phyloP scores from a whole-genome alignment of 1,140 invertebrate genomes.

The Eriocheir sinensis region DNA sequence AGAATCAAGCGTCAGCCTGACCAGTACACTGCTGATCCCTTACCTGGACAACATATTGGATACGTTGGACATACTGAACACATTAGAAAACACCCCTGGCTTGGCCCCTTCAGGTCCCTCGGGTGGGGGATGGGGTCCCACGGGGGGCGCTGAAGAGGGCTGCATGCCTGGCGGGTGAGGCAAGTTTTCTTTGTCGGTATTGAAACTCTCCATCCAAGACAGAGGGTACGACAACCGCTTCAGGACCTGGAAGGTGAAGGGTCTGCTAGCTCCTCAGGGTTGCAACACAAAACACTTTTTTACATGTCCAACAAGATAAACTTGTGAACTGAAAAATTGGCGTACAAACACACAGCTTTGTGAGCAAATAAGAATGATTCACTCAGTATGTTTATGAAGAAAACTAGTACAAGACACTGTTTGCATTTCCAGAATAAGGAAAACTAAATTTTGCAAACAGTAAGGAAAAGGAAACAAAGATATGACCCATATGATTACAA shows the following conservation, averaged over 20 bases:
- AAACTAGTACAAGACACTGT: no score
- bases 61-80: slow-evolving; percentile 79
- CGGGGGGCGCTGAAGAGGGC: slow-evolving; percentile 79
- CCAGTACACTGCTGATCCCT: slow-evolving; percentile 19
- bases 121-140: background rate
- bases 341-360: no score
- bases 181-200: slow-evolving; percentile 78
- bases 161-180: slow-evolving; percentile 83
- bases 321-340: no score
- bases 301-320: no score
- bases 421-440: no score
- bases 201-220: slow-evolving; percentile 93
- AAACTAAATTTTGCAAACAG: no score
- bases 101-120: slow-evolving; percentile 64
- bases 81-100: slow-evolving; percentile 77
- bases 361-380: no score
- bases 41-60: slow-evolving; percentile 79
- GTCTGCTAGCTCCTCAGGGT: background rate
- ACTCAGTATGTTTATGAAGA: no score
- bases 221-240: slow-evolving; percentile 95
- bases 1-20: background rate
- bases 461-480: background rate
- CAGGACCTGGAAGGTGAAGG: slow-evolving; percentile 85
- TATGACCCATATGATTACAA: background rate
- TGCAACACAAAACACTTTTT: no score